Evolutionary conservation across 1,140 invertebrate species (phyloP).

Genomic region (Drosophila sp.): DNA sequence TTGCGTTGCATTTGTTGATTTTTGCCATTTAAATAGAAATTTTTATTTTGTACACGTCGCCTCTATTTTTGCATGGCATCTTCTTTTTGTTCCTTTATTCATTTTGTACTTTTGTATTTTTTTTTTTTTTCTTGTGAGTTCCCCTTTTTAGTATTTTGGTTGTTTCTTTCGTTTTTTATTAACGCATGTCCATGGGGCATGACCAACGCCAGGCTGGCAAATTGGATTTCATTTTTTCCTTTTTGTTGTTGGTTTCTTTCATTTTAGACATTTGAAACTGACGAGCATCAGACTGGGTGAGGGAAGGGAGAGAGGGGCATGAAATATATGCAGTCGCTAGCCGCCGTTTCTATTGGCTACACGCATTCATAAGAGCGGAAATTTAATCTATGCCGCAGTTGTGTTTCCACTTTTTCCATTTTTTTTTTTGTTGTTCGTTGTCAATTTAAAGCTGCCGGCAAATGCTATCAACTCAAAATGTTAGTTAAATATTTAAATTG

Average conservation of each 20-base stretch:
- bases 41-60: slow-evolving; percentile 80
- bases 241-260: not conserved
- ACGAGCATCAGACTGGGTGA: slow-evolving; percentile 51
- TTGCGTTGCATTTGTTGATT: slow-evolving; percentile 81
- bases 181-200: slow-evolving; percentile 73
- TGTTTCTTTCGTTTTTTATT: slow-evolving; percentile 46
- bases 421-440: slow-evolving; percentile 30
- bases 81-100: slow-evolving; percentile 40
- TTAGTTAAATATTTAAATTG: slow-evolving; percentile 80
- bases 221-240: slow-evolving; percentile 75
- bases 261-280: slow-evolving; percentile 66
- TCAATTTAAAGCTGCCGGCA: slow-evolving; percentile 75
- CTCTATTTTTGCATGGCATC: slow-evolving; percentile 33
- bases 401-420: slow-evolving; percentile 24
- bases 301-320: not conserved
- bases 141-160: slow-evolving; percentile 21
- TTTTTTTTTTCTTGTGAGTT: slow-evolving; percentile 24
- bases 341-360: slow-evolving; percentile 67
- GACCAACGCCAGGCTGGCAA: slow-evolving; percentile 61
- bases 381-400: slow-evolving; percentile 71
- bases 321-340: slow-evolving; percentile 22
- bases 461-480: slow-evolving; percentile 62
- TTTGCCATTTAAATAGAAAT: slow-evolving; percentile 82
- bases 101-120: not conserved
- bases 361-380: slow-evolving; percentile 76